Percentiles rank a stretch among this genome's conserved stretches.
Conservation (phyloP, 2,888 invertebrate genomes). For the Poecilus cupreus region DNA sequence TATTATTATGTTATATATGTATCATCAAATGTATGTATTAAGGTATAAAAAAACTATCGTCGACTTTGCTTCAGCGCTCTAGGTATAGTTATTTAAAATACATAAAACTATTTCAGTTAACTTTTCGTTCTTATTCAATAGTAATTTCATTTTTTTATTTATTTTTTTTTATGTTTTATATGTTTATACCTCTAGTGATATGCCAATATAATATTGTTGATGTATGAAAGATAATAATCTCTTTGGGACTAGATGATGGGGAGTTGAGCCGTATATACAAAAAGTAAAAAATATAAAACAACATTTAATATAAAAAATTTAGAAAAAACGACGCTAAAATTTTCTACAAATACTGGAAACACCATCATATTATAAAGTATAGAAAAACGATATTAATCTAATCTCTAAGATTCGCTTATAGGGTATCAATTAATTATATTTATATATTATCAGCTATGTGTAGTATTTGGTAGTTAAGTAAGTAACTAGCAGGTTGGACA, state of each 20-base stretch:
- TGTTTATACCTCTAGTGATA: conserved; percentile 59
- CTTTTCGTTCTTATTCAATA: conserved; percentile 59
- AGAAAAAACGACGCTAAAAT: conserved; percentile 60
- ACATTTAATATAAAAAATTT: conserved; percentile 60
- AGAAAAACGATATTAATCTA: conserved; percentile 59
- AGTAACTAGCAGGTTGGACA: conserved; percentile 60
- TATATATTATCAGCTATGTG: conserved; percentile 59
- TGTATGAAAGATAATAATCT: conserved; percentile 59
- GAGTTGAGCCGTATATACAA: conserved; percentile 59
- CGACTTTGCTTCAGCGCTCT: conserved; percentile 56
- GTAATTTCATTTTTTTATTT: conserved; percentile 48
- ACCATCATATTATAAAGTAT: conserved; percentile 59
- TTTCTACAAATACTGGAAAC: conserved; percentile 60
- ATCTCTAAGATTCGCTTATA: conserved; percentile 59
- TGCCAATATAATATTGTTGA: conserved; percentile 60
- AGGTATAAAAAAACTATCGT: conserved; percentile 60
- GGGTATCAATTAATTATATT: conserved; percentile 52
- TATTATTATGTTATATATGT: conserved; percentile 52
- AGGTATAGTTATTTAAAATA: conserved; percentile 59
- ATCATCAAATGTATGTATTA: conserved; percentile 52
- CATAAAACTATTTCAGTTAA: conserved; percentile 59
- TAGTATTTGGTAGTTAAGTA: conserved; percentile 59
- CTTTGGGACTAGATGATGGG: conserved; percentile 59
- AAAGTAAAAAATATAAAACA: conserved; percentile 60
- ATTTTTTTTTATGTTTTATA: conserved; percentile 36